A percentile compares a stretch with the other conserved stretches of the same genome.
These are phyloP conservation scores for Aspidiotus destructor DNA, from an alignment of 2,888 invertebrate species.

Conservation along the genomic window DNA sequence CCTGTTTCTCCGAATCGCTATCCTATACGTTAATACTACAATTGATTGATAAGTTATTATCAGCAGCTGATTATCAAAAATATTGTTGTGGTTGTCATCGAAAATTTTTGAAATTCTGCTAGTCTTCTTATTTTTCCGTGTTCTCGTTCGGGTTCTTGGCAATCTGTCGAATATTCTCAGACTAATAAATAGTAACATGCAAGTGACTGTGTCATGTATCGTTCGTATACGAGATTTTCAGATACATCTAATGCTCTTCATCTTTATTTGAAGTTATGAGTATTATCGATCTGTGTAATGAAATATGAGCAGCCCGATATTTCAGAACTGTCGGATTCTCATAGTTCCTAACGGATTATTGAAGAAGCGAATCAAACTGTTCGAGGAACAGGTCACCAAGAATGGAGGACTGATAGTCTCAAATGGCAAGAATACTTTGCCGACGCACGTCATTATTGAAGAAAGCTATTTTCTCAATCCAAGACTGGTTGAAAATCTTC, in stretches of 20 bases:
- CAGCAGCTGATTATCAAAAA: no score
- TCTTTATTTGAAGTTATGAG: neutral
- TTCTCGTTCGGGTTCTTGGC: no score
- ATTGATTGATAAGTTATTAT: no score
- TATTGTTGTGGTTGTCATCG: no score
- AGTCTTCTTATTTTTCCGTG: no score
- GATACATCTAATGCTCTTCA: neutral
- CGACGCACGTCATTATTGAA: conserved; percentile 21
- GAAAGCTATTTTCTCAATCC: conserved; percentile 10
- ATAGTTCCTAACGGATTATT: conserved; percentile 18
- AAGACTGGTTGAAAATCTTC: neutral
- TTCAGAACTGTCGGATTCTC: conserved; percentile 9
- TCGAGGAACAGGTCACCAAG: conserved; percentile 18
- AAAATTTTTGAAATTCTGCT: no score
- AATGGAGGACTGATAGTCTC: conserved; percentile 27
- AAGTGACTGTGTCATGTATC: neutral
- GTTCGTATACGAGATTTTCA: conserved; percentile 1
- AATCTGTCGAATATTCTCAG: no score
- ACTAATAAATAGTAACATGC: neutral
- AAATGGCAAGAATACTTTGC: conserved; percentile 25
- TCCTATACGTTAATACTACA: no score
- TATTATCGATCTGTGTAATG: neutral
- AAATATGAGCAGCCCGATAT: conserved; percentile 2
- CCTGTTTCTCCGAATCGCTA: no score
- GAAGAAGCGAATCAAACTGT: conserved; percentile 17